A percentile compares a stretch with the other conserved stretches of the same genome.
Evolutionary conservation across 2,113 vertebrate genomes (phyloP).

Genomic region (Australoheros scitulus): DNA sequence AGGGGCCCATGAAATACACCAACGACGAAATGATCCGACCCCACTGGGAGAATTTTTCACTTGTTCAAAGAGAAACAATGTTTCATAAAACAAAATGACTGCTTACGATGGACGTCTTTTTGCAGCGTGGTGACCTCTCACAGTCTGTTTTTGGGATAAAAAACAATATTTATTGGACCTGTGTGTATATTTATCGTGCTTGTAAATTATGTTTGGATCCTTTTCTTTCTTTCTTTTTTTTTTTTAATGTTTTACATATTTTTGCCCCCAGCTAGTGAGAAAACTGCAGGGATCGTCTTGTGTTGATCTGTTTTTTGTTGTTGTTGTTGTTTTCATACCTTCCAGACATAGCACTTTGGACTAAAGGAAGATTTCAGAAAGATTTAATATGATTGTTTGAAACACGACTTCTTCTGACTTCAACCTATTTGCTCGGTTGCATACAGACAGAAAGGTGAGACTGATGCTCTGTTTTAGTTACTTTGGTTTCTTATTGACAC

Average conservation of each 20-base stretch:
- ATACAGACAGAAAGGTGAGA: conserved; percentile 33
- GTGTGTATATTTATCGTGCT: conserved; percentile 79
- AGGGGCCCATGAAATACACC: not conserved
- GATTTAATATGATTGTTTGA: conserved; percentile 45
- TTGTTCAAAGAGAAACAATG: conserved; percentile 17
- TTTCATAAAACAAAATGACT: conserved; percentile 30
- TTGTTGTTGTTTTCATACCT: conserved; percentile 46
- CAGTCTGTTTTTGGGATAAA: conserved; percentile 54
- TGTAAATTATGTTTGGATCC: conserved; percentile 69
- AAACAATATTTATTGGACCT: conserved; percentile 76
- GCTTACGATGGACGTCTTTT: conserved; percentile 25
- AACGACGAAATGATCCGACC: not conserved
- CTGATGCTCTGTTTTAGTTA: conserved; percentile 26
- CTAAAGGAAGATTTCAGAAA: conserved; percentile 46
- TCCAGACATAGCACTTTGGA: conserved; percentile 72
- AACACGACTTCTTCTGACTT: conserved; percentile 29
- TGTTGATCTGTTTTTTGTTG: conserved; percentile 33
- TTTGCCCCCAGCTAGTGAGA: conserved; percentile 46
- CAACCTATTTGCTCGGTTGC: conserved; percentile 24
- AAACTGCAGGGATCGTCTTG: conserved; percentile 61
- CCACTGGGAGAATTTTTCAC: conserved; percentile 31
- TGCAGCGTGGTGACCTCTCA: conserved; percentile 35
- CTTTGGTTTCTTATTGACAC: conserved; percentile 12
- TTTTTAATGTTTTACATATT: conserved; percentile 40
- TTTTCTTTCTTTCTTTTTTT: conserved; percentile 19